phyloP scores from a whole-genome alignment of 2,888 invertebrate genomes.

The Trisateles emortualis region DNA sequence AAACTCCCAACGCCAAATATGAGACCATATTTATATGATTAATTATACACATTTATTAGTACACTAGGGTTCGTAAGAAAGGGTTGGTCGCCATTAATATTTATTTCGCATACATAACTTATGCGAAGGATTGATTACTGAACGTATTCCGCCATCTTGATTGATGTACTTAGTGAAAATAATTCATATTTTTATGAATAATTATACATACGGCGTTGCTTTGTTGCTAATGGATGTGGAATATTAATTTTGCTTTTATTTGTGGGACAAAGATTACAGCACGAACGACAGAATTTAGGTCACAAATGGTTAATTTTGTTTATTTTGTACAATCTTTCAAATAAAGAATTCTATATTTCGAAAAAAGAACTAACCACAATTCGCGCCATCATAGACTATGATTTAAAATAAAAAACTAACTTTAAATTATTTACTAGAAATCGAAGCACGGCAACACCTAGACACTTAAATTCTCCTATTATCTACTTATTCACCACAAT shows the following conservation, averaged over 20 bases:
- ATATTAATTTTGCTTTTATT: slow-evolving; percentile 20
- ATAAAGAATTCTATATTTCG: not conserved
- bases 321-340: not conserved
- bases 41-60: slow-evolving; percentile 85
- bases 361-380: not conserved
- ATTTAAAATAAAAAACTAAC: slow-evolving; percentile 3
- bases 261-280: slow-evolving; percentile 6
- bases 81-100: slow-evolving; percentile 82
- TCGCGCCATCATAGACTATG: not conserved
- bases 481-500: slow-evolving; percentile 33
- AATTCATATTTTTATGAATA: slow-evolving; percentile 45
- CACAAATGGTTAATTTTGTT: not conserved
- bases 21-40: slow-evolving; percentile 77
- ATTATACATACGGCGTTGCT: slow-evolving; percentile 26
- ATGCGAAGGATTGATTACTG: slow-evolving; percentile 64
- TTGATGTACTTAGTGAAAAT: slow-evolving; percentile 46
- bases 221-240: slow-evolving; percentile 28
- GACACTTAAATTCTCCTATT: slow-evolving; percentile 29
- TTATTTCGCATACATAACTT: slow-evolving; percentile 79
- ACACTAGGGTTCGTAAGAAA: slow-evolving; percentile 77
- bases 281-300: not conserved
- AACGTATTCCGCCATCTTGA: slow-evolving; percentile 51
- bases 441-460: slow-evolving; percentile 26
- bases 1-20: slow-evolving; percentile 20
- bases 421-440: slow-evolving; percentile 16